Evolutionary conservation across 1,140 invertebrate genomes (phyloP), one percentile per base, ranked within the genome.

Genomic region (Ips nitidus): DNA sequence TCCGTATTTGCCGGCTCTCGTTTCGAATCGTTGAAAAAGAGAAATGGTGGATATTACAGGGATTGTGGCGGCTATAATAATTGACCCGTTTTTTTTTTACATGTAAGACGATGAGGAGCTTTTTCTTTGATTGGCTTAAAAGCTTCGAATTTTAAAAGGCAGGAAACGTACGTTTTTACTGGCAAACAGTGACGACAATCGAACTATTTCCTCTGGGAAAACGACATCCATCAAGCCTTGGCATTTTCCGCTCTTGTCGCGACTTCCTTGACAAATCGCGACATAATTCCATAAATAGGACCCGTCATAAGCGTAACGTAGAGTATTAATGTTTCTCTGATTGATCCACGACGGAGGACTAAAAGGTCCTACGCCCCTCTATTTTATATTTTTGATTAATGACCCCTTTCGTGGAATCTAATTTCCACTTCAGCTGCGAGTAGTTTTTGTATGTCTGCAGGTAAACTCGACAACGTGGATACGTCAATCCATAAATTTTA

Each of bases 291-390:
- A 38, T 50, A 63, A 63, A 63, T 63, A 63, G 47, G 47, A 50
- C 45, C 61, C 47, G 61, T 63, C 61, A 63, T 63, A 63, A 63
- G 61, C 41, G 37, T 38, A 63, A 50, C 41, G 37, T 38, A 22
- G 61, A 52, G 41, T 63, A 63, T 63, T 63, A 63, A 53, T 63
- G 61, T 63, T 63, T 63, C 61, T 63, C 61, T 52, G 61, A 63
- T 63, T 63, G 61, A 63, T 63, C 61, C 61, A 63, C 37, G 38
- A 36, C 61, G 38, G 22, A 53, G 45, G 42, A 63, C 45, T 63
- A 63, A 63, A 22, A 63, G 61, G 61, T 53, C 61, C 47, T 50
- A 8, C 41, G 39, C 61, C 8, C 8, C 8, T 61, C 43, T 61
- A 45, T 53, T 52, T 63, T 52, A 45, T 6, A 45, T 41, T 52